Evolutionary conservation across 1,140 invertebrate genomes (phyloP).

Genomic region (Papilio polyxenes): DNA sequence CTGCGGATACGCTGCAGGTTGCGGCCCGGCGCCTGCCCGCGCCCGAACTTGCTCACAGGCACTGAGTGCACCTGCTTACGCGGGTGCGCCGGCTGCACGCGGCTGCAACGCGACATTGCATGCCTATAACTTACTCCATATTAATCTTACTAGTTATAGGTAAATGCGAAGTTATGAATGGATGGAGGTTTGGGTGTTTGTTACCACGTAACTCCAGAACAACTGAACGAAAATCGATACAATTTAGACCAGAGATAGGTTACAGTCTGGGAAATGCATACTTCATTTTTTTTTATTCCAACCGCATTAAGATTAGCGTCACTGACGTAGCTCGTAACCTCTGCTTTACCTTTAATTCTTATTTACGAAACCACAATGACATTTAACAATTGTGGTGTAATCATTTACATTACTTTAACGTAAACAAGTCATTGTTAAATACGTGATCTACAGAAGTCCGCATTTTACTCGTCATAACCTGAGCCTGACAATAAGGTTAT

Average conservation of each 20-base stretch:
- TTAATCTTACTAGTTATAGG: no score
- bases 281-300: no score
- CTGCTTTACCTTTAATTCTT: background rate
- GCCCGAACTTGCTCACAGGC: slow-evolving; percentile 70
- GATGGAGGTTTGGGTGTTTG: background rate
- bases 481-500: no score
- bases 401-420: background rate
- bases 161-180: background rate
- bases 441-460: background rate
- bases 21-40: slow-evolving; percentile 46
- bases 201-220: background rate
- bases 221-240: background rate
- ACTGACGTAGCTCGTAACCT: background rate
- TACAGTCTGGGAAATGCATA: no score
- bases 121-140: background rate
- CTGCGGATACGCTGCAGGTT: slow-evolving; percentile 61
- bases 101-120: slow-evolving; percentile 41
- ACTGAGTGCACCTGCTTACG: slow-evolving; percentile 68
- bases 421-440: slow-evolving; percentile 9
- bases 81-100: slow-evolving; percentile 57
- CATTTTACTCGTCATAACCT: background rate
- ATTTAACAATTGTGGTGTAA: background rate
- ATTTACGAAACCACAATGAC: slow-evolving; percentile 3
- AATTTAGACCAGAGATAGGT: no score
- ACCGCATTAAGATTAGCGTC: background rate